These are phyloP conservation scores for Polydrusus tereticollis DNA, from an alignment of 2,888 invertebrate genomes.

Conservation along the genomic window DNA sequence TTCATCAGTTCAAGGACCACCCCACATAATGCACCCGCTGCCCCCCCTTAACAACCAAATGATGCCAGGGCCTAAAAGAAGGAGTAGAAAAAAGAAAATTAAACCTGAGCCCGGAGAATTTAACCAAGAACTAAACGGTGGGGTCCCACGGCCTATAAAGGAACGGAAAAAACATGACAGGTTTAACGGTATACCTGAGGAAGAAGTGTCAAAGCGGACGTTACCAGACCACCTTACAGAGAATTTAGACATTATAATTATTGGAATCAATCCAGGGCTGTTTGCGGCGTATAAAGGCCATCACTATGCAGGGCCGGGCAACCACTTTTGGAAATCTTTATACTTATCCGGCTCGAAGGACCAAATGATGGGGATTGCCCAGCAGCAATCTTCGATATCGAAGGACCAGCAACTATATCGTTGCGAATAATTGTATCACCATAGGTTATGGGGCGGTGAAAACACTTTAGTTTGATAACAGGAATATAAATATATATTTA, in stretches of 20 bases:
- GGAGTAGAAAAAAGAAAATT: constrained; percentile 89
- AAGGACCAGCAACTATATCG: too few species aligned
- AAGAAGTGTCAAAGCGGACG: constrained; percentile 93
- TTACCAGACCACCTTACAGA: constrained; percentile 94
- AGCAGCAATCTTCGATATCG: too few species aligned
- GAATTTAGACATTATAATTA: constrained; percentile 97
- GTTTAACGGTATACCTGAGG: constrained; percentile 96
- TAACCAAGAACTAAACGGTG: constrained; percentile 69
- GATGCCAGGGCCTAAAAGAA: constrained; percentile 79
- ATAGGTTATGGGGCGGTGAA: too few species aligned
- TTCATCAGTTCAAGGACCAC: constrained; percentile 57
- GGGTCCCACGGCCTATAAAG: constrained; percentile 75
- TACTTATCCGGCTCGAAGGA: constrained; percentile 94
- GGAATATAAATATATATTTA: too few species aligned
- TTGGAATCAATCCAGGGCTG: constrained; percentile 97
- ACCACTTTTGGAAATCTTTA: constrained; percentile 99
- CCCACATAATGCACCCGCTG: constrained; percentile 65
- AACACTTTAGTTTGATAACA: too few species aligned
- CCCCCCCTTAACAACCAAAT: constrained; percentile 63
- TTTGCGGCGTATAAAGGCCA: constrained; percentile 98
- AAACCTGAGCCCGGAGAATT: constrained; percentile 70
- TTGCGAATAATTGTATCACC: too few species aligned
- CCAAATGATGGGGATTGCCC: too few species aligned
- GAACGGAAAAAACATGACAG: constrained; percentile 95
- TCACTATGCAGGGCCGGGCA: constrained; percentile 98